Base-by-base conservation (phyloP, 2,888 invertebrate genomes). In the Monopis laevigella region DNA sequence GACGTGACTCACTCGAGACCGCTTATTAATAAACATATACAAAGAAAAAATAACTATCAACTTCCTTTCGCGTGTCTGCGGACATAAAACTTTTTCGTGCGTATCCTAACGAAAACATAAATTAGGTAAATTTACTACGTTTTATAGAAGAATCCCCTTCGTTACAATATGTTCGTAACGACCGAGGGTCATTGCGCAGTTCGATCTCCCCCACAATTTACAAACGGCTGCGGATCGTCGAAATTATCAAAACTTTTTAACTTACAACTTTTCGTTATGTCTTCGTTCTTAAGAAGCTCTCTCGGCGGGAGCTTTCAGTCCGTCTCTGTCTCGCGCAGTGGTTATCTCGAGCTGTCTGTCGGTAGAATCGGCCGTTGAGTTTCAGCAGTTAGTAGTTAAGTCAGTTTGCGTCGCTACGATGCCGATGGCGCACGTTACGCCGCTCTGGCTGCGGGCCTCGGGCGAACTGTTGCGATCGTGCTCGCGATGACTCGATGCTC, bases 221-320 rank as follows among this genome's bases (percentile, higher is more conserved):
- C 57, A 52, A 66, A 59, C 62, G 59, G 62, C 59, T 60, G 50
- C 55, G 58, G 58, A 63, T 69, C 68, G 66, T 59, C 65, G 52
- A 65, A 75, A 78, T 78, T 72, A 75, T 77, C 67, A 65, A 74
- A 78, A 78, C 62, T 78, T 80, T 75, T 73, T 66, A 75, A 78
- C 69, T 75, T 71, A 64, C 62, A 77, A 77, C 71, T 77, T 77
- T 73, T 69, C 60, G 63, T 61, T 59, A 61, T 68, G 46, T 48
- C 50, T 48, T 40, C 43, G 45, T 44, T 28, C 7, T 13, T 55
- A 57, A 58, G 52, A 53, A 59, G 62, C 58, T 65, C 67, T 66
- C 59, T 60, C 66, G 61, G 60, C 63, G 55, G 59, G 51, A 58
- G 65, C 57, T 64, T 62, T 62, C 50, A 24, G 36, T 19, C 11